Conservation (phyloP, 2,888 invertebrate genomes). For the Zaprionus bogoriensis region DNA sequence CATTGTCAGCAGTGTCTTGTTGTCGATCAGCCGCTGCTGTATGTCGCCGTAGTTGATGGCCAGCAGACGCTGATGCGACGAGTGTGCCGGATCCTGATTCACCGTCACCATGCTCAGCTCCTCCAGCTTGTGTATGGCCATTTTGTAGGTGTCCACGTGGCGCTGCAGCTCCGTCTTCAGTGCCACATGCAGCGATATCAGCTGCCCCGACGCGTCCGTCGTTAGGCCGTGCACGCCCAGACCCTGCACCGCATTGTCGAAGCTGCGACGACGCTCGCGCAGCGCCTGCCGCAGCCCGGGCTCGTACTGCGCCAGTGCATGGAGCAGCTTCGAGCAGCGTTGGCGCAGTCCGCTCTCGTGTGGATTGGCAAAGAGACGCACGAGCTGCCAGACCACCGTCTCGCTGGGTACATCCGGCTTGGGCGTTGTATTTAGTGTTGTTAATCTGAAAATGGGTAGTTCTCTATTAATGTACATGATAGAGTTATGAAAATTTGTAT, state of each 20-base stretch:
- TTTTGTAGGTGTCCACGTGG: slow-evolving; percentile 93
- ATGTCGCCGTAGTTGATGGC: slow-evolving; percentile 93
- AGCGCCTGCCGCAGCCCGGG: slow-evolving; percentile 88
- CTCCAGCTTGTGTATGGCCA: slow-evolving; percentile 93
- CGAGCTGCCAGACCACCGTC: slow-evolving; percentile 92
- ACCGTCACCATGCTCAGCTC: slow-evolving; percentile 86
- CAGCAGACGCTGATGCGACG: slow-evolving; percentile 94
- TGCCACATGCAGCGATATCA: slow-evolving; percentile 91
- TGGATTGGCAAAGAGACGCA: slow-evolving; percentile 87
- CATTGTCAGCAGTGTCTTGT: slow-evolving; percentile 93
- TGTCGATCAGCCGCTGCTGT: slow-evolving; percentile 94
- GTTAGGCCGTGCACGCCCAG: slow-evolving; percentile 93
- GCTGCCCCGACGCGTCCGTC: slow-evolving; percentile 86
- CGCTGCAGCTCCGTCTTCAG: slow-evolving; percentile 92
- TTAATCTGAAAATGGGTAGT: slow-evolving; percentile 75
- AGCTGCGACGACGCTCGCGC: slow-evolving; percentile 87
- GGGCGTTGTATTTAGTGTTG: slow-evolving; percentile 83
- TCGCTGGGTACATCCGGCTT: slow-evolving; percentile 89
- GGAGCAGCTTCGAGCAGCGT: slow-evolving; percentile 86
- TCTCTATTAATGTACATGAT: not conserved
- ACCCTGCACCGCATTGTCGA: slow-evolving; percentile 94
- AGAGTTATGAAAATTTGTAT: no score
- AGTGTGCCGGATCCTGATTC: slow-evolving; percentile 90
- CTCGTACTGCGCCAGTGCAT: slow-evolving; percentile 86
- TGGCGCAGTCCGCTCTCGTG: slow-evolving; percentile 86